Conservation (phyloP, 2,113 vertebrate genomes). For the Pagrus major region DNA sequence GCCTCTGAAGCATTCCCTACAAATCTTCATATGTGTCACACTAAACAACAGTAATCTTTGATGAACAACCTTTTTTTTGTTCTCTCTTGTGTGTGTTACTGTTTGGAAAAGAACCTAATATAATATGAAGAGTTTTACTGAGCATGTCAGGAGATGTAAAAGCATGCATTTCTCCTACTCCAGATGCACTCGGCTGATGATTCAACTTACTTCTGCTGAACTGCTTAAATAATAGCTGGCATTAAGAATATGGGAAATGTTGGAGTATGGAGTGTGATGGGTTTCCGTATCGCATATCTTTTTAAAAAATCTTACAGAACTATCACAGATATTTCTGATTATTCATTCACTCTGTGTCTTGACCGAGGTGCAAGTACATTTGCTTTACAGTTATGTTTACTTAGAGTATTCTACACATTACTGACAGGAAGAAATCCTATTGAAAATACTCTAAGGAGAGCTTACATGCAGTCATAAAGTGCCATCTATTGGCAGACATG, state of each 20-base stretch:
- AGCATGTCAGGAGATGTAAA: background rate
- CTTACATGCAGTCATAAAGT: conserved; percentile 80
- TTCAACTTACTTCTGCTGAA: background rate
- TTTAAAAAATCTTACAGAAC: background rate
- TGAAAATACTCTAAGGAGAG: conserved; percentile 15
- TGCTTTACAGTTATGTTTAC: conserved; percentile 54
- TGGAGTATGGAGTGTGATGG: background rate
- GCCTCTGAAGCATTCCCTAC: conserved; percentile 32
- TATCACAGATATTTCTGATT: conserved; percentile 30
- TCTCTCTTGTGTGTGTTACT: background rate
- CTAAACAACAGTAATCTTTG: conserved; percentile 32
- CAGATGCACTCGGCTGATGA: background rate
- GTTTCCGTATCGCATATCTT: background rate
- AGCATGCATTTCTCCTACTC: background rate
- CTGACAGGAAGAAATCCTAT: conserved; percentile 47
- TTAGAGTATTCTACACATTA: conserved; percentile 54
- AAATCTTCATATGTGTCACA: conserved; percentile 42
- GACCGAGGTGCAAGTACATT: conserved; percentile 34
- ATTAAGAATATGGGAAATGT: background rate
- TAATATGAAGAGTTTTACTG: background rate
- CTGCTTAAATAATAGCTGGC: background rate
- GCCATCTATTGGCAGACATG: conserved; percentile 83
- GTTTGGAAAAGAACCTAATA: conserved; percentile 1
- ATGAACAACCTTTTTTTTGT: background rate
- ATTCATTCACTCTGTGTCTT: conserved; percentile 39